Conservation (phyloP, 2,113 vertebrate species). For the Guaruba guarouba region DNA sequence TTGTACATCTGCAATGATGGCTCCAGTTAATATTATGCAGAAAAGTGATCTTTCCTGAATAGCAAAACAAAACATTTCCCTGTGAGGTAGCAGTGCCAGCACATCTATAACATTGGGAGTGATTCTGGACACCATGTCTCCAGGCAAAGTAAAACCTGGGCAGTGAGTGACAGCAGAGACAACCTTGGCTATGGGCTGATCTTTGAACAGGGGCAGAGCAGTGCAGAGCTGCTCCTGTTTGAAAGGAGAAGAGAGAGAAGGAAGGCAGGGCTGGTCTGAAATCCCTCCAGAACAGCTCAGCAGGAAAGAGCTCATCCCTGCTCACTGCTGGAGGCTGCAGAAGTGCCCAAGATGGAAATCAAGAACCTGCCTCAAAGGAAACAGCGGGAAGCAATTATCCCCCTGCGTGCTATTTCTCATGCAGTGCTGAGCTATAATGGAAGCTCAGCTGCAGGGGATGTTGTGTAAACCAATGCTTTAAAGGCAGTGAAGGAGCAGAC, state of each 20-base stretch:
- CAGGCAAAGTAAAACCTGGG: background rate
- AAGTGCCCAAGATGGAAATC: background rate
- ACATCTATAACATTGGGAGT: rapidly evolving
- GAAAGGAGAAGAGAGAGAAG: background rate
- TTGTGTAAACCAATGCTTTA: rapidly evolving
- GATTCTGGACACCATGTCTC: background rate
- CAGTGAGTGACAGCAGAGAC: background rate
- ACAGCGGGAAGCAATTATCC: background rate
- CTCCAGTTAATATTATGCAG: background rate
- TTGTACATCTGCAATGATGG: background rate
- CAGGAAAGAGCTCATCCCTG: background rate
- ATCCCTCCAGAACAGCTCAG: background rate
- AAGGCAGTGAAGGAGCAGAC: background rate
- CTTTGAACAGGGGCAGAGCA: background rate
- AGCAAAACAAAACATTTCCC: background rate
- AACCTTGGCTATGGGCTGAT: background rate
- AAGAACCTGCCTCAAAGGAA: background rate
- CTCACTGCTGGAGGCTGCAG: background rate
- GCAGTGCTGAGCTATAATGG: rapidly evolving
- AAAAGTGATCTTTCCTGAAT: background rate
- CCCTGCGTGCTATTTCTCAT: rapidly evolving
- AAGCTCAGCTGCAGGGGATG: too few relatives aligned
- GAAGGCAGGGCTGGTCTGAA: background rate
- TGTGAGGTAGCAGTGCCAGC: rapidly evolving
- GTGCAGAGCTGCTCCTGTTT: background rate